phyloP scores from a whole-genome alignment of 1,140 invertebrate species.

The Panonychus citri region DNA sequence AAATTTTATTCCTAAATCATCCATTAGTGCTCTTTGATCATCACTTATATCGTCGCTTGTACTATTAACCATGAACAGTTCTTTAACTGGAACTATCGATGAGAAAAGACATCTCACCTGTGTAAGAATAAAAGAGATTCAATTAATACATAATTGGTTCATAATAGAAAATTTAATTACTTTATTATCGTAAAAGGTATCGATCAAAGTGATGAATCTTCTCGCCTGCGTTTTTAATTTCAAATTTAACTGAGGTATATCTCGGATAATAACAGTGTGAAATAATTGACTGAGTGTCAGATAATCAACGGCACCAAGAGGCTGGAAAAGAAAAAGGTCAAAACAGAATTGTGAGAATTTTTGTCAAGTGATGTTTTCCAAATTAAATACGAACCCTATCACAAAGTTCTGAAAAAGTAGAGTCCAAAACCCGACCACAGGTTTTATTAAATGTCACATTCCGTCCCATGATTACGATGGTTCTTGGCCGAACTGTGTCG shows the following conservation, averaged over 20 bases:
- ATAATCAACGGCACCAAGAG: constrained; percentile 81
- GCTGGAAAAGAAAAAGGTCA: constrained; percentile 29
- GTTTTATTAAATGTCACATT: constrained; percentile 68
- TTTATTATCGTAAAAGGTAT: constrained; percentile 86
- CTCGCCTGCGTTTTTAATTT: constrained; percentile 56
- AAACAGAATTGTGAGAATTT: no score
- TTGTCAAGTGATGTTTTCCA: neutral
- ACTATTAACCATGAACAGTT: constrained; percentile 42
- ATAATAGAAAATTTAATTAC: constrained; percentile 25
- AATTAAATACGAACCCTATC: constrained; percentile 41
- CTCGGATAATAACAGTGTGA: constrained; percentile 74
- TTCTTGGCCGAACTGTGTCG: constrained; percentile 56
- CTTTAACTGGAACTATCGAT: constrained; percentile 42
- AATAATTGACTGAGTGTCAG: constrained; percentile 71
- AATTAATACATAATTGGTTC: neutral
- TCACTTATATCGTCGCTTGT: constrained; percentile 32
- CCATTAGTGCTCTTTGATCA: constrained; percentile 60
- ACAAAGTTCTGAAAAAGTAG: constrained; percentile 72
- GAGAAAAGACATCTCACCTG: constrained; percentile 52
- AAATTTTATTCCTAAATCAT: constrained; percentile 56
- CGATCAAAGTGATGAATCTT: constrained; percentile 87
- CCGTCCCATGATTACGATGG: constrained; percentile 59
- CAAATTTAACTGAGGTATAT: constrained; percentile 60
- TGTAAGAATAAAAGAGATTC: constrained; percentile 9
- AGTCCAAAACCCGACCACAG: constrained; percentile 73